These are phyloP conservation scores for Gopherus flavomarginatus DNA, from an alignment of 2,113 vertebrate species.

Conservation along the genomic window DNA sequence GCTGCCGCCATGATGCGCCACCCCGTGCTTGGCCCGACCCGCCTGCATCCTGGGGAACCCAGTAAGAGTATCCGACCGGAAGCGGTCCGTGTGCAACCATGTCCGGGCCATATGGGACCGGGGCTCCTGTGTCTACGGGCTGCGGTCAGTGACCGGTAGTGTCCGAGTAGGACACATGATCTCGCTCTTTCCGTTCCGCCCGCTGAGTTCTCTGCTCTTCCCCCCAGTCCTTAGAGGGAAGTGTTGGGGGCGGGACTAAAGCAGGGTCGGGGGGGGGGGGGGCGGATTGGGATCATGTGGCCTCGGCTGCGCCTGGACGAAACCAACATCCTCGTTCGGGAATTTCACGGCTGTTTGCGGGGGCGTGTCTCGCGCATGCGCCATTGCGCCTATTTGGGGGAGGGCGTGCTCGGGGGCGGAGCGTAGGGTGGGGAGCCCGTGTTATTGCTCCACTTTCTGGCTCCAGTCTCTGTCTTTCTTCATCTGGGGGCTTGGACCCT, in stretches of 20 bases:
- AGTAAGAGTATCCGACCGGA: background rate
- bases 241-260: too few relatives aligned
- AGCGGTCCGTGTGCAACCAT: background rate
- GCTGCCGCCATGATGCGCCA: background rate
- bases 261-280: too few relatives aligned
- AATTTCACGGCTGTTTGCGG: background rate
- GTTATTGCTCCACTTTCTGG: too few relatives aligned
- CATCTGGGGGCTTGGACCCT: background rate
- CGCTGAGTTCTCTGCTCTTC: fast-evolving
- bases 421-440: background rate
- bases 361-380: background rate
- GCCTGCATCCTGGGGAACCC: background rate
- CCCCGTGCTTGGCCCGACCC: background rate
- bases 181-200: background rate
- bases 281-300: background rate
- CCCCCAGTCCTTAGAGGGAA: background rate
- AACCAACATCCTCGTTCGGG: background rate
- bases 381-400: background rate
- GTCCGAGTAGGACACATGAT: too few relatives aligned
- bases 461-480: too few relatives aligned
- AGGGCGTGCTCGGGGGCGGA: background rate
- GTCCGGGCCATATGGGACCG: background rate
- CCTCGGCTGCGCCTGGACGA: too few relatives aligned
- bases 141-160: too few relatives aligned
- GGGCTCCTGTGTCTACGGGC: fast-evolving